A percentile compares a stretch with the other conserved stretches of the same genome.
Evolutionary conservation across 30 jellyfish, hydroid and myxozoan species (phyloP).

Genomic region (Turritopsis rubra): DNA sequence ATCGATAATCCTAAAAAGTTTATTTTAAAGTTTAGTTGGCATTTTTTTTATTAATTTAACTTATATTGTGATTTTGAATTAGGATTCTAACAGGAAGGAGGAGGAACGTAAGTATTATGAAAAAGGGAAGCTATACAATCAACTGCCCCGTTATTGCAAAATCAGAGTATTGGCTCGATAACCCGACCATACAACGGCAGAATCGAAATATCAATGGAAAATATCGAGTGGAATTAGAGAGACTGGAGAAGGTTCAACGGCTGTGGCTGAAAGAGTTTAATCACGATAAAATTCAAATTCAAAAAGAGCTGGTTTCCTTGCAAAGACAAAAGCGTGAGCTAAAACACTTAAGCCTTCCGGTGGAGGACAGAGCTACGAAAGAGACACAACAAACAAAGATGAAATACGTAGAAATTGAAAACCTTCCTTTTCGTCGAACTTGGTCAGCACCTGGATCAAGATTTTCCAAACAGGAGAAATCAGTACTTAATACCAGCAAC

Average conservation of each 20-base stretch:
- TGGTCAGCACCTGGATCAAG: neutral
- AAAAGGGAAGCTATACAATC: neutral
- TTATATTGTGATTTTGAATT: too few relatives aligned
- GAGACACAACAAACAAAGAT: neutral
- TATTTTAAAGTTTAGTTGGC: neutral
- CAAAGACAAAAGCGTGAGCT: neutral
- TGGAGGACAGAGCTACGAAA: neutral
- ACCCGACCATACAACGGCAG: conserved; percentile 9
- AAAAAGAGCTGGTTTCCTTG: neutral
- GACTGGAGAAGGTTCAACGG: neutral
- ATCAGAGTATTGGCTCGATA: conserved; percentile 1
- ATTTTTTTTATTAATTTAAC: too few relatives aligned
- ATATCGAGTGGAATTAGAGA: neutral
- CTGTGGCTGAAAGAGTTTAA: neutral
- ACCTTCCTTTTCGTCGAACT: neutral
- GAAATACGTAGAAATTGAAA: neutral
- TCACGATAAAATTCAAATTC: neutral
- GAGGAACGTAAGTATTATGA: too few relatives aligned
- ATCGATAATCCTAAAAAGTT: neutral
- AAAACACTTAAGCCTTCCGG: neutral
- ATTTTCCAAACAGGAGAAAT: neutral
- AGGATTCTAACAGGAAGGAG: too few relatives aligned
- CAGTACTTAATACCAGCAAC: neutral
- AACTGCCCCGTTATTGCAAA: neutral
- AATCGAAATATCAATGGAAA: conserved; percentile 10